Evolutionary conservation across 2,888 invertebrate species (phyloP).

Genomic region (Melanostoma mellinum): DNA sequence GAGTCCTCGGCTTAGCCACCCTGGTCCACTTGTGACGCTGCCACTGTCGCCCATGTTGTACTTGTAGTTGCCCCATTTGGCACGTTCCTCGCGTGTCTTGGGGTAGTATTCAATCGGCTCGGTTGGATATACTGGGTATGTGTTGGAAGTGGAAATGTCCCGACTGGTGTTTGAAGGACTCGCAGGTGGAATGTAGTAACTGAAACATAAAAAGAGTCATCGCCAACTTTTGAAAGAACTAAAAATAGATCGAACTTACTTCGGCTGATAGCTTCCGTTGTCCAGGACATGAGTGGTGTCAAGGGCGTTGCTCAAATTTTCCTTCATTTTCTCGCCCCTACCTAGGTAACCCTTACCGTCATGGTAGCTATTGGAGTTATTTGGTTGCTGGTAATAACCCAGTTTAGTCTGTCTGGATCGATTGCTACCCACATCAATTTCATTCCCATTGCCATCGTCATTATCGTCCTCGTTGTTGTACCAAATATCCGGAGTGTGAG

Average conservation of each 20-base stretch:
- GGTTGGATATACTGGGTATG: constrained; percentile 79
- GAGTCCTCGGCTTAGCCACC: constrained; percentile 84
- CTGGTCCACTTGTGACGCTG: constrained; percentile 80
- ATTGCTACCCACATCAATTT: constrained; percentile 74
- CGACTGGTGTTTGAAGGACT: constrained; percentile 78
- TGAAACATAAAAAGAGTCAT: constrained; percentile 56
- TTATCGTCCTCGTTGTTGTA: constrained; percentile 78
- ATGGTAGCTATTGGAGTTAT: constrained; percentile 70
- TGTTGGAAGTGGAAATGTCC: constrained; percentile 81
- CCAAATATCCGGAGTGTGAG: constrained; percentile 83
- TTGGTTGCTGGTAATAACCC: constrained; percentile 66
- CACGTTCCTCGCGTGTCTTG: constrained; percentile 84
- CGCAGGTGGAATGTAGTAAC: constrained; percentile 77
- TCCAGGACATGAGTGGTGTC: constrained; percentile 44
- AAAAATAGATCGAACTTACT: constrained; percentile 34
- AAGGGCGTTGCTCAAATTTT: constrained; percentile 49
- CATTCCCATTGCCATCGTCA: constrained; percentile 73
- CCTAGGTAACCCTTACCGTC: constrained; percentile 59
- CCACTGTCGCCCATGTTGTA: constrained; percentile 78
- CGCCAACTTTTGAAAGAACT: background rate
- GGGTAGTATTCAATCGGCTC: constrained; percentile 79
- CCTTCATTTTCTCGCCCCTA: constrained; percentile 42
- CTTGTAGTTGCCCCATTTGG: constrained; percentile 88
- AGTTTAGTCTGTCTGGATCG: constrained; percentile 73
- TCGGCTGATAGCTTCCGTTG: constrained; percentile 54